Evolutionary conservation across 53 echinoderm and acorn worm genomes (phyloP), one percentile per base, ranked within the genome.

Genomic region (Apostichopus leukothele): DNA sequence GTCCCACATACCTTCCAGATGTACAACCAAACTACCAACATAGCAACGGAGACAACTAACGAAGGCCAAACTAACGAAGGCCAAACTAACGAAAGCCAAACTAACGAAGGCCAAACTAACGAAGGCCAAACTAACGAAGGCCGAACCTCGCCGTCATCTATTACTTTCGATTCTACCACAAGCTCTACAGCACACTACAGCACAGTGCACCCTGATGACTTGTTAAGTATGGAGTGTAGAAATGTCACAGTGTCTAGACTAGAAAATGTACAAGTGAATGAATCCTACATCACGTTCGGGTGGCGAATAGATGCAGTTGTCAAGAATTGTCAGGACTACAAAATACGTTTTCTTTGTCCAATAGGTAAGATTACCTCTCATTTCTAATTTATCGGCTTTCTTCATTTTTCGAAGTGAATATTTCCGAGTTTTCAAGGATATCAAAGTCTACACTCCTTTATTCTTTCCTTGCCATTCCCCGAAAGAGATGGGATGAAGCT

Each of bases 261-360:
- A 4, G 76, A 83, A 54, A 90, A 81, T 7, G 50, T 77, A 59
- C 85, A 86, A 4, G 90, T 91, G 50, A 94, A 94, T 66, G 91
- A 92, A 67, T 91, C 92, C 50, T 89, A 75, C 51, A 88, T 91
- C 25, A 67, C 84, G 57, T 25, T 92, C 16, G 86, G 89, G 4
- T 94, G 94, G 94, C 79, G 87, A 25, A 8, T 94, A 79, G 88
- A 90, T 53, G 89, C 89, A 19, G 14, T 85, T 16, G 79, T 90
- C 21, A 89, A 90, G 71, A 71, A 87, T 10, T 94, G 94, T 83
- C 53, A 92, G 21, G 94, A 94, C 27, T 94, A 94, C 75, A 92
- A 91, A 74, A 86, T 94, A 14, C 83, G 91, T 18, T 76, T 91
- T 22, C 23, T 79, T 53, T 94, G 94, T 60, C 86, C 54, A 67